A percentile compares a stretch with the other conserved stretches of the same genome.
Conservation (phyloP, 2,113 vertebrate species). For the Microtus pennsylvanicus region DNA sequence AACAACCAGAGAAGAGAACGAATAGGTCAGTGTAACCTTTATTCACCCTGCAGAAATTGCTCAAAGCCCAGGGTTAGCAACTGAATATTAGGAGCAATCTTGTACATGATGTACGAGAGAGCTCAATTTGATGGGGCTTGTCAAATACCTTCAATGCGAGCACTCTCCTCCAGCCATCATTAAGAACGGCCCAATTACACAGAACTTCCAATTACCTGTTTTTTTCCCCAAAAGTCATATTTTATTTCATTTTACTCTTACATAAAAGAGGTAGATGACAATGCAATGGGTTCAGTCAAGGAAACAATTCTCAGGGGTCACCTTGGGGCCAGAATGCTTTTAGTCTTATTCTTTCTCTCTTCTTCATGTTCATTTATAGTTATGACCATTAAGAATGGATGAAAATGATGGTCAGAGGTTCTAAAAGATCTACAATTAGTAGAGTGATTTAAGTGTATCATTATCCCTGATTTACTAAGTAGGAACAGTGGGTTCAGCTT, state of each 20-base stretch:
- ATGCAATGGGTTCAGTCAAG: constrained; percentile 49
- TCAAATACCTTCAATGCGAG: not conserved
- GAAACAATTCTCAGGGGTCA: constrained; percentile 57
- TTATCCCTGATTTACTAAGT: constrained; percentile 62
- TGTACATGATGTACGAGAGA: constrained; percentile 29
- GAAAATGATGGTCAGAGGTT: constrained; percentile 54
- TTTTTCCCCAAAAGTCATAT: not conserved
- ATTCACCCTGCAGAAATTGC: constrained; percentile 26
- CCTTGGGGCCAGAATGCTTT: constrained; percentile 37
- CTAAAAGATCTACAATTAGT: constrained; percentile 62
- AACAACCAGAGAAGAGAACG: not conserved
- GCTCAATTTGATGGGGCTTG: not conserved
- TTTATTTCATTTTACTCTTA: constrained; percentile 63
- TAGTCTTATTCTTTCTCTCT: constrained; percentile 14
- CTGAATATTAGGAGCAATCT: not conserved
- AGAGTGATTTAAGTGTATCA: constrained; percentile 66
- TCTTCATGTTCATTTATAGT: constrained; percentile 32
- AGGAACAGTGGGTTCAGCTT: constrained; percentile 19
- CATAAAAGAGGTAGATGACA: constrained; percentile 13
- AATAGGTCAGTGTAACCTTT: constrained; percentile 52
- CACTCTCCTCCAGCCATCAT: not conserved
- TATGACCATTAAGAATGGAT: constrained; percentile 51
- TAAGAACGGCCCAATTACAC: constrained; percentile 23
- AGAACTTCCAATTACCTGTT: constrained; percentile 45
- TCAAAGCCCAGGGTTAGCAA: constrained; percentile 43